These are phyloP conservation scores for Clarias fuscus DNA, from an alignment of 2,797 vertebrate species.

Conservation along the genomic window DNA sequence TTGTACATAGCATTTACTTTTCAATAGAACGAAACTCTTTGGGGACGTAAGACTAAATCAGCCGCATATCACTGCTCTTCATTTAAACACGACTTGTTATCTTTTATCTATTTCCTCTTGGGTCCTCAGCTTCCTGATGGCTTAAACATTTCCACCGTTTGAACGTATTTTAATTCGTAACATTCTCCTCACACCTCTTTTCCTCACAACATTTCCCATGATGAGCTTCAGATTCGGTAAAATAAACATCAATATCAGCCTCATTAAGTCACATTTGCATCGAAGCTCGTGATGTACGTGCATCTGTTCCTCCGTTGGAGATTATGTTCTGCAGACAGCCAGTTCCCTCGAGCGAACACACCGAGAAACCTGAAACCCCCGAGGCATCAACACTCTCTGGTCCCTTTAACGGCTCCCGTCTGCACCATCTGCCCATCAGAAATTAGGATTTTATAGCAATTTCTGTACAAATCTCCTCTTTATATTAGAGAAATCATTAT, in stretches of 20 bases:
- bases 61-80: neutral
- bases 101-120: neutral
- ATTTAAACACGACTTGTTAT: neutral
- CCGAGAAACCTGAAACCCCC: neutral
- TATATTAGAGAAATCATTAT: neutral
- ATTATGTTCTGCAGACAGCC: neutral
- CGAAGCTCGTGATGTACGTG: neutral
- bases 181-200: neutral
- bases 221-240: neutral
- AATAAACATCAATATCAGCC: conserved; percentile 6
- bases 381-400: conserved; percentile 20
- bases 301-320: neutral
- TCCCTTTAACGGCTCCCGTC: neutral
- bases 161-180: neutral
- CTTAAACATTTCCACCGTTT: neutral
- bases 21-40: neutral
- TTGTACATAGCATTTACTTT: neutral
- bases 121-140: neutral
- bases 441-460: neutral
- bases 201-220: too few species aligned
- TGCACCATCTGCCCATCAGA: conserved; percentile 1
- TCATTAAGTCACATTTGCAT: conserved; percentile 6
- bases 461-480: neutral
- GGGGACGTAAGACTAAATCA: neutral
- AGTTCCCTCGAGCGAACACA: conserved; percentile 13